Conservation (phyloP, 2,888 invertebrate genomes). For the Scelioninae gen. 2 region DNA sequence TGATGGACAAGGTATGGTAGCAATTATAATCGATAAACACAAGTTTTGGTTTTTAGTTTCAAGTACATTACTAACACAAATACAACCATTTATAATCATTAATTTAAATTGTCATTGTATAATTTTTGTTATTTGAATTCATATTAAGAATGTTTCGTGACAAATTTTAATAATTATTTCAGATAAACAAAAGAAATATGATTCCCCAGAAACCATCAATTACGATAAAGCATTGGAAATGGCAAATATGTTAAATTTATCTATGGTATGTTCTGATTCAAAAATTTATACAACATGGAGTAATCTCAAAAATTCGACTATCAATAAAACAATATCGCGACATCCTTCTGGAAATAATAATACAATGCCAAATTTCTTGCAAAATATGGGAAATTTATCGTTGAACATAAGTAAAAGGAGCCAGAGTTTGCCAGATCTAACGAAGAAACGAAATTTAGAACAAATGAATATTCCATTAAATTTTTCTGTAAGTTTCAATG, state of each 20-base stretch:
- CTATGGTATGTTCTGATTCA: slow-evolving; percentile 92
- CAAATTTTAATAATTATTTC: too few species aligned
- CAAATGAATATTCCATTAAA: slow-evolving; percentile 75
- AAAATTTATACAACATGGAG: slow-evolving; percentile 91
- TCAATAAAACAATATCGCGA: slow-evolving; percentile 76
- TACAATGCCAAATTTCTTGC: slow-evolving; percentile 75
- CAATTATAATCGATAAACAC: too few species aligned
- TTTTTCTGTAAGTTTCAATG: slow-evolving; percentile 82
- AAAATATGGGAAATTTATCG: slow-evolving; percentile 63
- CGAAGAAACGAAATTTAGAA: slow-evolving; percentile 69
- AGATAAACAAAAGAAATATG: slow-evolving; percentile 73
- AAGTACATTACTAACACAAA: too few species aligned
- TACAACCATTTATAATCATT: too few species aligned
- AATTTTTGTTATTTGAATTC: too few species aligned
- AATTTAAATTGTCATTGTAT: too few species aligned
- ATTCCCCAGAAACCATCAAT: slow-evolving; percentile 66
- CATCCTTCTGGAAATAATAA: slow-evolving; percentile 88
- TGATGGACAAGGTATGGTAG: slow-evolving; percentile 72
- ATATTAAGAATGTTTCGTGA: too few species aligned
- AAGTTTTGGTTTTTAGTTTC: too few species aligned
- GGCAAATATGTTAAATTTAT: slow-evolving; percentile 78
- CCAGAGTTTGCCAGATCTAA: slow-evolving; percentile 86
- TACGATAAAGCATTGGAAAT: slow-evolving; percentile 66
- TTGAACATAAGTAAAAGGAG: slow-evolving; percentile 77
- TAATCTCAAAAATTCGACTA: slow-evolving; percentile 85